Percentiles rank a stretch among this genome's conserved stretches.
phyloP scores from a whole-genome alignment of 2,888 invertebrate genomes.

The Cantharis rustica region DNA sequence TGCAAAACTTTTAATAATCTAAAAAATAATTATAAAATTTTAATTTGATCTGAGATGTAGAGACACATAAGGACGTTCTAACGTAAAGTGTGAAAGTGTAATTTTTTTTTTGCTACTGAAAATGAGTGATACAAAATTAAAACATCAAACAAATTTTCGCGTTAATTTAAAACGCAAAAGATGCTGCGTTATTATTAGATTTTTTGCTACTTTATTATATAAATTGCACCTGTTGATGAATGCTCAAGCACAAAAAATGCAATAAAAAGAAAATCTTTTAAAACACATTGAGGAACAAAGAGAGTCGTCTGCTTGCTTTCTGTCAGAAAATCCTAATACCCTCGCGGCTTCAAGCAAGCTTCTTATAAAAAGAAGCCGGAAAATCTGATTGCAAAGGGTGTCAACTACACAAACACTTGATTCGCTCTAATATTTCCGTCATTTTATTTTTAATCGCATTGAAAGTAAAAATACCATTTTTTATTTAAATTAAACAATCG shows the following conservation, averaged over 20 bases:
- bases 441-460: slow-evolving; percentile 48
- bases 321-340: slow-evolving; percentile 18
- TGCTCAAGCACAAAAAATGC: neutral
- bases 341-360: slow-evolving; percentile 23
- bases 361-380: slow-evolving; percentile 45
- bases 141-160: neutral
- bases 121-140: neutral
- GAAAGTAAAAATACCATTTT: slow-evolving; percentile 13
- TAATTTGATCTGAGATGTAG: too few species aligned
- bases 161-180: neutral
- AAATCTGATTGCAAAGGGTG: slow-evolving; percentile 54
- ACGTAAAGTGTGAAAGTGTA: neutral
- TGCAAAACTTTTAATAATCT: too few species aligned
- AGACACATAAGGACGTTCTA: neutral
- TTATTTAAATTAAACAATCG: neutral
- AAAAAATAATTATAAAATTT: too few species aligned
- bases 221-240: slow-evolving; percentile 9
- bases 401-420: slow-evolving; percentile 54
- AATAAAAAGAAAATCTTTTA: slow-evolving; percentile 13
- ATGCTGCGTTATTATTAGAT: neutral
- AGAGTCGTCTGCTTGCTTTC: slow-evolving; percentile 19
- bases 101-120: neutral
- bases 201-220: neutral
- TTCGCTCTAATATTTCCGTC: slow-evolving; percentile 49
- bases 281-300: slow-evolving; percentile 13